Evolutionary conservation across 2,888 invertebrate species (phyloP).

Genomic region (Rhagium mordax): DNA sequence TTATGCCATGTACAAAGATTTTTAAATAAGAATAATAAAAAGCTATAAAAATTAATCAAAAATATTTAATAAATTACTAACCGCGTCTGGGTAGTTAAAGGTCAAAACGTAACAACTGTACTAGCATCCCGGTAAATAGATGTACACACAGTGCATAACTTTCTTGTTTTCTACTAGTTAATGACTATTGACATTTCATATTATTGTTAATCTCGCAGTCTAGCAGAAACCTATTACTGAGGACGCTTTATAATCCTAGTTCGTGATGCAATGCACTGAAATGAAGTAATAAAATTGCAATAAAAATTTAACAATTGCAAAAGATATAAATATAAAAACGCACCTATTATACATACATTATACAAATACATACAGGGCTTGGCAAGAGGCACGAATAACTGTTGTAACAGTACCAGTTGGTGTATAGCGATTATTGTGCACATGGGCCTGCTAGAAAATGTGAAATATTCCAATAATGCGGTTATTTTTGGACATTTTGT

Average conservation of each 20-base stretch:
- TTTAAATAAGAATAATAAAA: neutral
- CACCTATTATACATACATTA: too few species aligned
- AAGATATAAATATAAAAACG: too few species aligned
- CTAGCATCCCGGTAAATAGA: neutral
- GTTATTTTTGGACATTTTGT: too few species aligned
- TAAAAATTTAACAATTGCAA: neutral
- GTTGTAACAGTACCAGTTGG: too few species aligned
- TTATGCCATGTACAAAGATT: conserved; percentile 1
- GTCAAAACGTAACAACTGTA: neutral
- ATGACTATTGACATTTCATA: neutral
- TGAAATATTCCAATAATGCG: too few species aligned
- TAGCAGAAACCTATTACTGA: neutral
- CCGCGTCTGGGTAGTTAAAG: neutral
- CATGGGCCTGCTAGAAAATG: too few species aligned
- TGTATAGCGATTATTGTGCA: too few species aligned
- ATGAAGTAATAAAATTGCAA: neutral
- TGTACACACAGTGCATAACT: neutral
- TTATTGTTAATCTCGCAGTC: neutral
- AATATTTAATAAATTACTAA: neutral
- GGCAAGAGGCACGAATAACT: too few species aligned
- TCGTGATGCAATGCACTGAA: neutral
- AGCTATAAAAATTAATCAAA: neutral
- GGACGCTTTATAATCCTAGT: neutral
- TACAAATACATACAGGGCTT: neutral
- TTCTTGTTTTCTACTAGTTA: neutral